A percentile compares a stretch with the other conserved stretches of the same genome.
Conservation (phyloP, 1,140 invertebrate genomes). For the Apocrypta bakeri region DNA sequence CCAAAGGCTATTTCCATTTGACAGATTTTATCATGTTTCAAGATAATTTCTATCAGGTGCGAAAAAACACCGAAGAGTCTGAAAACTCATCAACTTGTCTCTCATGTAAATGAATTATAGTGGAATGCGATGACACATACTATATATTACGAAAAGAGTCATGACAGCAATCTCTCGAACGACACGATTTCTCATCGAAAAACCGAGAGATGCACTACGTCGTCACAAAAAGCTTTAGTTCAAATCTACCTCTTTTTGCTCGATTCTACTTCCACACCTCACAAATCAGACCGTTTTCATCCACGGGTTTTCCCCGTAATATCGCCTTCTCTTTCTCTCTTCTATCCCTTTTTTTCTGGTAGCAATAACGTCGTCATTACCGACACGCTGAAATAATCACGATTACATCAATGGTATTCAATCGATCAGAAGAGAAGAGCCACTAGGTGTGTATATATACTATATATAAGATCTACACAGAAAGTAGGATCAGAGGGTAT, state of each 20-base stretch:
- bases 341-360: background rate
- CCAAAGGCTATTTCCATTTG: too few relatives aligned
- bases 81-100: background rate
- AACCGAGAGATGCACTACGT: background rate
- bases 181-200: background rate
- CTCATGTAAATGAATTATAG: background rate
- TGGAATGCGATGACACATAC: too few relatives aligned
- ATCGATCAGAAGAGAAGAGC: background rate
- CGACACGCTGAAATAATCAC: background rate
- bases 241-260: background rate
- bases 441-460: too few relatives aligned
- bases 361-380: background rate
- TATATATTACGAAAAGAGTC: too few relatives aligned
- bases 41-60: too few relatives aligned
- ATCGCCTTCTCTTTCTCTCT: slow-evolving; percentile 10
- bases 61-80: background rate
- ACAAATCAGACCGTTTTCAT: background rate
- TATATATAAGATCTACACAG: too few relatives aligned
- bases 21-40: too few relatives aligned
- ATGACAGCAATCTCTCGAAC: background rate
- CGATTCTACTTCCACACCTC: background rate
- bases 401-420: background rate
- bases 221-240: background rate
- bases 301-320: background rate
- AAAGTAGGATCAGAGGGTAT: background rate